Evolutionary conservation across 2,797 vertebrate genomes (phyloP), one percentile per base, ranked within the genome.

Genomic region (Eidolon dupreanum): DNA sequence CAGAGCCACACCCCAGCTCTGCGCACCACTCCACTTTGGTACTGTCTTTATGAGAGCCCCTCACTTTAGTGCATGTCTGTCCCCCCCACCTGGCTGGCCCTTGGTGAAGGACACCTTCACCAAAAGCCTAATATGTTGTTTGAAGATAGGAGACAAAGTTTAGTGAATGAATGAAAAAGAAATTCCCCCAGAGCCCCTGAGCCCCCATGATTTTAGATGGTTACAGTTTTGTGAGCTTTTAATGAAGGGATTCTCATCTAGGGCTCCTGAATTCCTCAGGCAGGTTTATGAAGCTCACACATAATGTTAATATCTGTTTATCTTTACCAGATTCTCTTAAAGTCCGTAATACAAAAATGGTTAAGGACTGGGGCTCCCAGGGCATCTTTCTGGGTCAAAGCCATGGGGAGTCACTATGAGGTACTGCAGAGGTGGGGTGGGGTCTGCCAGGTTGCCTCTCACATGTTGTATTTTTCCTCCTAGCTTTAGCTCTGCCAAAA

Each of bases 401-500:
- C 55, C 9, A 22, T 16, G 8, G 24, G 43, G 36, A 51, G 5
- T 11, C n/a, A 17, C 24, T 4, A 12, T 20, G 61, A 49, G 20
- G 61, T 43, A 33, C 83, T 22, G 36, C 26, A 57, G 66, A 43
- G 66, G 51, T n/a, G 38, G 49, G 82, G 63, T 36, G 43, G 4
- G 33, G 26, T 26, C 33, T 11, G 3, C 19, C 7, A 68, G 28
- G 85, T 17, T 2, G 4, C 16, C 17, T 92, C 92, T 97, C 43
- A 98, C 33, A 7, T 43, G 3, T 74, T 1, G 5, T 38, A 1
- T 19, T 97, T 71, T 92, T 57, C 66, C 65, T 97, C 95, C 31
- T 74, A 97, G 96, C 59, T 77, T 95, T 61, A 97, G 86, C 92
- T 38, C 65, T 66, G 38, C n/a, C 96, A 98, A 94, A 88, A 99